A percentile compares a stretch with the other conserved stretches of the same genome.
Conservation (phyloP, 1,140 invertebrate species). For the Antheraea pernyi region DNA sequence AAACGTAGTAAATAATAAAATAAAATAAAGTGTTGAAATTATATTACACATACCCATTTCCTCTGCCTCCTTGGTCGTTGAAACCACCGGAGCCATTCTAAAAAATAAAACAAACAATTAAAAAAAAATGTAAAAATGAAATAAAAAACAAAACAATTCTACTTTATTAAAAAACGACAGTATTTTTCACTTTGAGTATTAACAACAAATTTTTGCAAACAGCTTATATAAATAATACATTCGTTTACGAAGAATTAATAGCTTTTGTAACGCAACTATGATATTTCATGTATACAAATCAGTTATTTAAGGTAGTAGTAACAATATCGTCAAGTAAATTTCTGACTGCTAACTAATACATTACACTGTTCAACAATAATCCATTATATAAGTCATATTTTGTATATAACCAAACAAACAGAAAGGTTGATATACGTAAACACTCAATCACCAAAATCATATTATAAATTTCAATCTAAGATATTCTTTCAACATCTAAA, state of each 20-base stretch:
- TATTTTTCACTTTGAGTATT: slow-evolving; percentile 7
- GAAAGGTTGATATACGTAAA: slow-evolving; percentile 3
- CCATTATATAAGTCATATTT: neutral
- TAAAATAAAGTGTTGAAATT: slow-evolving; percentile 1
- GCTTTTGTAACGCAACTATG: neutral
- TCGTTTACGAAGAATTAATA: neutral
- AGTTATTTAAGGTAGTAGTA: neutral
- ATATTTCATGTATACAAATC: neutral
- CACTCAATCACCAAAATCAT: neutral
- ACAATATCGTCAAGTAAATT: neutral
- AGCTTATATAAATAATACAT: neutral
- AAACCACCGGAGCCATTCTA: slow-evolving; percentile 89
- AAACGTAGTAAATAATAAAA: no score
- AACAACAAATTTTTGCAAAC: neutral
- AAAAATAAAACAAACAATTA: slow-evolving; percentile 84
- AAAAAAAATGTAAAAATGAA: slow-evolving; percentile 71
- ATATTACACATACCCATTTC: slow-evolving; percentile 84
- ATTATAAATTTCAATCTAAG: slow-evolving; percentile 16
- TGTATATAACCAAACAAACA: neutral
- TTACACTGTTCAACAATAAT: neutral
- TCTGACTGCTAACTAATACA: no score
- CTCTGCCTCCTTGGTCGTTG: slow-evolving; percentile 85
- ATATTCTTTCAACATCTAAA: slow-evolving; percentile 37
- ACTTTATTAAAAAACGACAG: slow-evolving; percentile 22
- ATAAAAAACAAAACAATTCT: slow-evolving; percentile 55